phyloP scores from a whole-genome alignment of 2,888 invertebrate species.

The Lathronympha strigana region DNA sequence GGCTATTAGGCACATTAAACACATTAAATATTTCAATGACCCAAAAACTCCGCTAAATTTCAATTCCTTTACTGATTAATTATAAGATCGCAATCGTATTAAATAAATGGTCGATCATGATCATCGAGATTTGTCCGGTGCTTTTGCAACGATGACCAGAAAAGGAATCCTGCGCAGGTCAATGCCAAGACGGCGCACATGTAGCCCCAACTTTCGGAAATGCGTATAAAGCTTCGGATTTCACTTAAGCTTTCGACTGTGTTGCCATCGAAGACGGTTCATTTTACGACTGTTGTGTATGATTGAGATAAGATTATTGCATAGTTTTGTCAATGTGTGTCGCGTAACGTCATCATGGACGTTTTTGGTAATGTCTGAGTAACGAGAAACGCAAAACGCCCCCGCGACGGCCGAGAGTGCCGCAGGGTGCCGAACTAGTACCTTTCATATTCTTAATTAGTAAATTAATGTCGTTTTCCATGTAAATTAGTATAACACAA shows the following conservation, averaged over 20 bases:
- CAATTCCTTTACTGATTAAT: constrained; percentile 29
- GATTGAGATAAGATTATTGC: constrained; percentile 8
- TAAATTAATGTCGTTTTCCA: neutral
- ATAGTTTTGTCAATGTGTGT: constrained; percentile 26
- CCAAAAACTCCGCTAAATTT: constrained; percentile 34
- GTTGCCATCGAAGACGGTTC: neutral
- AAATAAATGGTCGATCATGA: constrained; percentile 39
- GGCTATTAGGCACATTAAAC: constrained; percentile 13
- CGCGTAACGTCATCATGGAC: constrained; percentile 35
- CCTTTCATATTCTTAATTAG: constrained; percentile 17
- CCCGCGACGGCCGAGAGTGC: constrained; percentile 35
- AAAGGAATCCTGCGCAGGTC: constrained; percentile 40
- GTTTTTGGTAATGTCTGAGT: constrained; percentile 38
- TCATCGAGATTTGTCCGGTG: constrained; percentile 36
- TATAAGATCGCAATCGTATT: constrained; percentile 37
- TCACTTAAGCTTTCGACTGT: constrained; percentile 15
- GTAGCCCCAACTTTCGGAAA: constrained; percentile 3
- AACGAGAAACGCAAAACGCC: constrained; percentile 38
- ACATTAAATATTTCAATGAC: constrained; percentile 40
- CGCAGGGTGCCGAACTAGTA: constrained; percentile 38
- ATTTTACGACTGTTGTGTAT: neutral
- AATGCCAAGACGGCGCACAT: constrained; percentile 33
- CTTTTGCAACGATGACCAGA: constrained; percentile 41
- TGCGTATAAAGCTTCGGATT: constrained; percentile 13
- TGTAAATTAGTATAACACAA: neutral